Evolutionary conservation across 2,888 invertebrate genomes (phyloP).

Genomic region (Drosophila hamatofila): DNA sequence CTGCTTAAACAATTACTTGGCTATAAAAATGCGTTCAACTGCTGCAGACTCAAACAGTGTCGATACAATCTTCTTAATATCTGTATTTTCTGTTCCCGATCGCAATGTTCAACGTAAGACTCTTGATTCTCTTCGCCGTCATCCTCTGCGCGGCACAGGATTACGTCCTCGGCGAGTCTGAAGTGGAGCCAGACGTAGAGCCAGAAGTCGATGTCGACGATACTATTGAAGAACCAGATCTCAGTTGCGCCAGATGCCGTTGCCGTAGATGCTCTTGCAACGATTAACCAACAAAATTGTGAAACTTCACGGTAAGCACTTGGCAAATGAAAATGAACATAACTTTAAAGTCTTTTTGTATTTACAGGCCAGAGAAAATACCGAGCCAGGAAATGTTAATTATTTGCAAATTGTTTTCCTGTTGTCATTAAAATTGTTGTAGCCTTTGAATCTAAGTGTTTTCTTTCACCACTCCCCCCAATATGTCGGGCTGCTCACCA

Average conservation of each 20-base stretch:
- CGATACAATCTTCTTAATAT: background rate
- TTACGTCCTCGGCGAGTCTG: slow-evolving; percentile 8
- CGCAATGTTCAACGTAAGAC: slow-evolving; percentile 54
- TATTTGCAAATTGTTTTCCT: slow-evolving; percentile 13
- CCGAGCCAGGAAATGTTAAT: background rate
- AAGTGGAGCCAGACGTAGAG: background rate
- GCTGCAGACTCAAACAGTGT: slow-evolving; percentile 10
- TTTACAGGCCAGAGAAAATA: slow-evolving; percentile 11
- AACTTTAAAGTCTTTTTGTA: background rate
- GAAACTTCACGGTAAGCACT: background rate
- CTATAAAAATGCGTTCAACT: slow-evolving; percentile 40
- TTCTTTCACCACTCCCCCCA: slow-evolving; percentile 9
- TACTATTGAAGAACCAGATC: background rate
- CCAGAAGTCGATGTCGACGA: fast-evolving
- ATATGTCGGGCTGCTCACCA: background rate
- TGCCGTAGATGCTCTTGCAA: background rate
- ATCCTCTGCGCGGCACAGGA: slow-evolving; percentile 43
- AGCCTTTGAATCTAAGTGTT: slow-evolving; percentile 28
- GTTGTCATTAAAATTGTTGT: slow-evolving; percentile 48
- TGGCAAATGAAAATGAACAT: too few relatives aligned
- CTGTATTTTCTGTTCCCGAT: background rate
- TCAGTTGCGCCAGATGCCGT: slow-evolving; percentile 1
- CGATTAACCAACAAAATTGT: too few relatives aligned
- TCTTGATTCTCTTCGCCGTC: slow-evolving; percentile 49
- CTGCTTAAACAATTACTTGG: slow-evolving; percentile 51